Evolutionary conservation across 2,797 vertebrate species (phyloP).

Genomic region (Oophaga sylvatica): DNA sequence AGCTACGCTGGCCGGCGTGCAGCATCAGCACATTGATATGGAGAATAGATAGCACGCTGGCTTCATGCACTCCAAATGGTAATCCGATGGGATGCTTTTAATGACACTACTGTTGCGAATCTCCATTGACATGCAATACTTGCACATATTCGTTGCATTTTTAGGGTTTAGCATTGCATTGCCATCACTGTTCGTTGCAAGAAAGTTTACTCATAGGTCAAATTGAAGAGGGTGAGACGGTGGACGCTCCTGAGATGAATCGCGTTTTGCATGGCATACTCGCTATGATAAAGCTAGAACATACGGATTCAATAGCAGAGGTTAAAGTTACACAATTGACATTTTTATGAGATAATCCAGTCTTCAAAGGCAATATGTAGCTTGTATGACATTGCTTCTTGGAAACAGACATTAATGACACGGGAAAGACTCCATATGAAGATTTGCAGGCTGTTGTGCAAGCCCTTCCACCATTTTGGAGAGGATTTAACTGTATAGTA

Average conservation of each 20-base stretch:
- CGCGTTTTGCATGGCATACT: conserved; percentile 29
- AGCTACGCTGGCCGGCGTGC: background rate
- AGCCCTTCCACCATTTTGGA: conserved; percentile 35
- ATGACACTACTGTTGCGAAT: background rate
- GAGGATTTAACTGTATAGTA: conserved; percentile 18
- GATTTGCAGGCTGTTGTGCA: conserved; percentile 43
- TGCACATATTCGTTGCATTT: background rate
- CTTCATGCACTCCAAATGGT: background rate
- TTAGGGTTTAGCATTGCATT: background rate
- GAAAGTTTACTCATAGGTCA: conserved; percentile 25
- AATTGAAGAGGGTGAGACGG: background rate
- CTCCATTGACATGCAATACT: background rate
- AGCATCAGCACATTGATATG: conserved; percentile 32
- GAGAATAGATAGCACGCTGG: conserved; percentile 13
- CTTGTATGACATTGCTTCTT: conserved; percentile 41
- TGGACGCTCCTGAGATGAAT: conserved; percentile 19
- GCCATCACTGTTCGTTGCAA: background rate
- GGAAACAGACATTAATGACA: conserved; percentile 41
- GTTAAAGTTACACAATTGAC: conserved; percentile 52
- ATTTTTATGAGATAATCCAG: conserved; percentile 54
- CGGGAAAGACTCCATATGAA: conserved; percentile 39
- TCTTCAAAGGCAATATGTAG: conserved; percentile 51
- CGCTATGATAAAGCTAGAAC: conserved; percentile 30
- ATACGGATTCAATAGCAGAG: conserved; percentile 48
- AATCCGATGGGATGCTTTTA: background rate